Base-by-base conservation (phyloP, 2,888 invertebrate genomes). In the Chloroclysta siterata region DNA sequence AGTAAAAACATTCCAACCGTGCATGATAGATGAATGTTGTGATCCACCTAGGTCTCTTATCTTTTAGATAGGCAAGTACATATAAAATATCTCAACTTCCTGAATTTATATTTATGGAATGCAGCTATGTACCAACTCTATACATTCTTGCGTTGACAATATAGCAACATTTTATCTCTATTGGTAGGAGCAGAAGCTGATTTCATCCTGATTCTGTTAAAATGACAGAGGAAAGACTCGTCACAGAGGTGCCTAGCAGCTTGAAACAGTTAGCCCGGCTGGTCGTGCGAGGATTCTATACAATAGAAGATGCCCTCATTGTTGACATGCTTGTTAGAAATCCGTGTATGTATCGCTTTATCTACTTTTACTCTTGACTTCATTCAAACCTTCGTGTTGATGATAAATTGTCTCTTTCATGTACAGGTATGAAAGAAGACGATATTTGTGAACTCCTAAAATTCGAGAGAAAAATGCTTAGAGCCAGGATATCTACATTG, bases 281-380 rank as follows among this genome's bases (percentile, higher is more conserved):
- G 36, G 98, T 99, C 17, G 97, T 98, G 0, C 93, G 99, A 76
- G 99, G 98, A 2, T 99, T 99, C 90, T 99, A 99, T 84, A 95
- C 96, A 0, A 96, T 97, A 72, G 99, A 99, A 90, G 98, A 99
- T 94, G 96, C 97, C 0, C 94, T 99, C 29, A 97, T 99, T 60
- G 96, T 99, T 54, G 99, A 99, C 86, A 97, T 99, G 97, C 93
- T 99, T 50, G 98, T 99, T 52, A 94, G 98, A 79, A 98, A 99
- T 93, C 98, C 98, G 28, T 99, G 99, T 95, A 93, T 92, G 95
- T 93, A 72, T 54, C 13, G n/a, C 15, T 10, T 33, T 28, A 39
- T 15, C 50, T 51, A 41, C 33, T 13, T 53, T 0, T 13, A 33
- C 22, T n/a, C n/a, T 10, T 48, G 33, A 33, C 33, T 33, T 33